These are phyloP conservation scores for Apodemus sylvaticus DNA, from an alignment of 2,113 vertebrate species.

Conservation along the genomic window DNA sequence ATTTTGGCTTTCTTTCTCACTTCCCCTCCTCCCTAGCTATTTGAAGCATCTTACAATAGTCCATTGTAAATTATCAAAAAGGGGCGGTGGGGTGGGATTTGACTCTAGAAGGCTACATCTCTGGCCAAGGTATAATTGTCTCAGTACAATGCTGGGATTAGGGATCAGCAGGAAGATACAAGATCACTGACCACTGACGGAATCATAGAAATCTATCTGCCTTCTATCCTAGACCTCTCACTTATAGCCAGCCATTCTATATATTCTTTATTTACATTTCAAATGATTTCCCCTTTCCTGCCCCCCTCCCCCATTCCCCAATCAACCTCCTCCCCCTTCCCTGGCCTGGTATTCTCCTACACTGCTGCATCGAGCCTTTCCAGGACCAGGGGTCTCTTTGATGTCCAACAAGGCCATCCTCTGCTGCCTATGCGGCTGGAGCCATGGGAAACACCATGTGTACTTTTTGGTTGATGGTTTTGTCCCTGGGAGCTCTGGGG, in stretches of 20 bases:
- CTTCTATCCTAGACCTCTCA: background rate
- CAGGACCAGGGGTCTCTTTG: too few species aligned
- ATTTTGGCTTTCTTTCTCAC: constrained; percentile 19
- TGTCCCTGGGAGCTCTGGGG: too few species aligned
- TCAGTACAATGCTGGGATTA: background rate
- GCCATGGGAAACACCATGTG: too few species aligned
- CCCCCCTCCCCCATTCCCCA: too few species aligned
- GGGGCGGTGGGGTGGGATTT: background rate
- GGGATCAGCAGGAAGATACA: background rate
- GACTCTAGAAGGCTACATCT: background rate
- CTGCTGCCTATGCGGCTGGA: too few species aligned
- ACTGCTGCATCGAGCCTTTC: too few species aligned
- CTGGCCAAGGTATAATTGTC: background rate
- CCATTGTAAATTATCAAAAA: constrained; percentile 47
- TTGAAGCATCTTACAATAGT: background rate
- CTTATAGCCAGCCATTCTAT: background rate
- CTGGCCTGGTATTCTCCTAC: too few species aligned
- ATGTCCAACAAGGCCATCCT: too few species aligned
- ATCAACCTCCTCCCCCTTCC: too few species aligned
- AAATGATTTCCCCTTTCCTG: too few species aligned
- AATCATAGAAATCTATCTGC: background rate
- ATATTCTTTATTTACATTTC: too few species aligned
- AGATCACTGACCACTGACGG: background rate
- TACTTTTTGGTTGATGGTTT: too few species aligned
- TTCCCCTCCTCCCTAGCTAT: background rate